Evolutionary conservation across 2,113 vertebrate species (phyloP), one percentile per base, ranked within the genome.

Genomic region (Hyla sarda): DNA sequence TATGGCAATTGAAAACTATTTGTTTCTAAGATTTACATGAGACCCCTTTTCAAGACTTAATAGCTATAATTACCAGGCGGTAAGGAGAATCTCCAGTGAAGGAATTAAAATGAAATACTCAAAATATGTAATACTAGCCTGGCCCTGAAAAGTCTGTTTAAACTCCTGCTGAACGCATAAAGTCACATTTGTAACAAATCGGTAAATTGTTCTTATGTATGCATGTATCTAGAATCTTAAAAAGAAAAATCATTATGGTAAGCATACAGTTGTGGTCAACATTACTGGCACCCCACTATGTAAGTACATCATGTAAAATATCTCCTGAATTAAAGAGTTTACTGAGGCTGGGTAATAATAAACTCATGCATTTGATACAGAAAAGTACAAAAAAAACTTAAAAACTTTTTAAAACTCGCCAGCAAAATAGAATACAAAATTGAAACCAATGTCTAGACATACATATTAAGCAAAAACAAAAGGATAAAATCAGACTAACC

Each of bases 1-100:
- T 30, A 60, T 41, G 37, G 82, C 41, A 58, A 45, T 76, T 47
- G 73, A 75, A 84, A 84, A 60, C 78, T 81, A 81, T 81, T 81
- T 84, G 71, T 75, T 75, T 75, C 72, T 8, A n/a, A 48, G 34
- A 30, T 74, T 75, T 84, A 58, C 71, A 72, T 65, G 71, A 75
- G 54, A 84, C 73, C 56, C 54, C 71, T 84, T 30, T 75, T 75
- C 37, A 76, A 76, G 73, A 84, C 37, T 62, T 83, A 83, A 83
- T 58, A 73, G 52, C 67, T 83, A 62, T 84, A 84, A 75, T 84
- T 60, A 84, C 73, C 71, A 76, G 54, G 25, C 41, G 14, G 72
- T 47, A 73, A 75, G 72, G 54, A 48, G 74, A 84, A 83, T 50
- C 69, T 83, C 48, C 65, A 71, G 30, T 50, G 62, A 71, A 71